Evolutionary conservation across 2,888 invertebrate genomes (phyloP).

Genomic region (Dicyrtoma fusca): DNA sequence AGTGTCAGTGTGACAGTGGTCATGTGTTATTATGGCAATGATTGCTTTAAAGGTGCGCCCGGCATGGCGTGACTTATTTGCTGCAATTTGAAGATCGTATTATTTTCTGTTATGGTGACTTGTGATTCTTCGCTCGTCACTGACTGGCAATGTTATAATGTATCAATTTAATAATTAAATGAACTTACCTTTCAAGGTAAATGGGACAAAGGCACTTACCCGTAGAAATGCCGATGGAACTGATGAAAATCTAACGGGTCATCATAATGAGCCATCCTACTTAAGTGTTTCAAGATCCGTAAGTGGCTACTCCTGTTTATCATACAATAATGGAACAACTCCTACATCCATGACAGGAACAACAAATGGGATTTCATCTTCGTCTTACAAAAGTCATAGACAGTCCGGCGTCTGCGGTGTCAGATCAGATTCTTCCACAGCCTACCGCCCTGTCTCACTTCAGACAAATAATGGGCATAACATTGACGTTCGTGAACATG

Average conservation of each 20-base stretch:
- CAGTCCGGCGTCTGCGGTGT: neutral
- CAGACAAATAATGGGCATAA: constrained; percentile 7
- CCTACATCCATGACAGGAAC: neutral
- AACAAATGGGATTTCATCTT: constrained; percentile 26
- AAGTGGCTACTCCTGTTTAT: constrained; percentile 80
- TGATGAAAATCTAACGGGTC: constrained; percentile 57
- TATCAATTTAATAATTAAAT: neutral
- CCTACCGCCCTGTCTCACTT: constrained; percentile 10
- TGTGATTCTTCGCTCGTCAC: too few relatives aligned
- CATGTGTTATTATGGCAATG: too few relatives aligned
- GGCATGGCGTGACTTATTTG: too few relatives aligned
- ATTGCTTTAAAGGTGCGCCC: too few relatives aligned
- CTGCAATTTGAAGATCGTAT: too few relatives aligned
- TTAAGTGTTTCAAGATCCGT: constrained; percentile 86
- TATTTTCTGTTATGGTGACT: too few relatives aligned
- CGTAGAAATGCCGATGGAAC: constrained; percentile 60
- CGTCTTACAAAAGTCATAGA: neutral
- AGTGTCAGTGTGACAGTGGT: too few relatives aligned
- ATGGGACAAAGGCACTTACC: constrained; percentile 22
- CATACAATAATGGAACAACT: constrained; percentile 48
- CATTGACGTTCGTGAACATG: neutral
- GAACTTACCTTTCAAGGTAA: constrained; percentile 16
- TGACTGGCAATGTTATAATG: too few relatives aligned
- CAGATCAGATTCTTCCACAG: constrained; percentile 2
- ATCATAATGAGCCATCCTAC: constrained; percentile 72